A percentile compares a stretch with the other conserved stretches of the same genome.
Evolutionary conservation across 2,888 invertebrate genomes (phyloP).

Genomic region (Zelleria hepariella): DNA sequence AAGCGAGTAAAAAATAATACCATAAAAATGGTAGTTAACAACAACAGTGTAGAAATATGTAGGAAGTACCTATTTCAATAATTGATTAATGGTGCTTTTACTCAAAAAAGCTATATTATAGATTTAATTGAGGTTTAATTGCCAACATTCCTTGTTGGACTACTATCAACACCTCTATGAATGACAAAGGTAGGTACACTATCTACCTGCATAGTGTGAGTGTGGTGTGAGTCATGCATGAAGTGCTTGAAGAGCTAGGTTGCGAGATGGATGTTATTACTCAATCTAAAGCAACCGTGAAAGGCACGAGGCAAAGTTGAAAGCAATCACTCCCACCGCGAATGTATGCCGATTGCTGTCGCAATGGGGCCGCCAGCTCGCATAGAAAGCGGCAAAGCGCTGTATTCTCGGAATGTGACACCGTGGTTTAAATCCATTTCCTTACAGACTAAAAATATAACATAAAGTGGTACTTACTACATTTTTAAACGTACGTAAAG

Average conservation of each 20-base stretch:
- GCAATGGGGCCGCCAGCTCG: constrained; percentile 10
- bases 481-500: constrained; percentile 72
- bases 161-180: too few species aligned
- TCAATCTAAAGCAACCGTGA: background rate
- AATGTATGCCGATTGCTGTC: constrained; percentile 9
- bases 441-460: constrained; percentile 4
- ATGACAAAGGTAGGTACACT: too few species aligned
- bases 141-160: too few species aligned
- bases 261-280: background rate
- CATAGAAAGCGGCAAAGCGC: constrained; percentile 10
- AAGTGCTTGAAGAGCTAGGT: background rate
- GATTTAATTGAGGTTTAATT: too few species aligned
- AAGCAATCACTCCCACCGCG: constrained; percentile 4
- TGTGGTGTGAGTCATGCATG: background rate
- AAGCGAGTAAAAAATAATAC: too few species aligned
- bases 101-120: too few species aligned
- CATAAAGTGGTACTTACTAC: constrained; percentile 74
- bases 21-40: too few species aligned
- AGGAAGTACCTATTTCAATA: too few species aligned
- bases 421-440: background rate
- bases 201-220: too few species aligned
- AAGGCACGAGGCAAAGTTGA: background rate
- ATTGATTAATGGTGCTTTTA: too few species aligned
- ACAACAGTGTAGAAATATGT: too few species aligned
- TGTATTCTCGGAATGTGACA: constrained; percentile 13